Conservation (phyloP, 2,797 vertebrate species). For the Oryzias sinensis region DNA sequence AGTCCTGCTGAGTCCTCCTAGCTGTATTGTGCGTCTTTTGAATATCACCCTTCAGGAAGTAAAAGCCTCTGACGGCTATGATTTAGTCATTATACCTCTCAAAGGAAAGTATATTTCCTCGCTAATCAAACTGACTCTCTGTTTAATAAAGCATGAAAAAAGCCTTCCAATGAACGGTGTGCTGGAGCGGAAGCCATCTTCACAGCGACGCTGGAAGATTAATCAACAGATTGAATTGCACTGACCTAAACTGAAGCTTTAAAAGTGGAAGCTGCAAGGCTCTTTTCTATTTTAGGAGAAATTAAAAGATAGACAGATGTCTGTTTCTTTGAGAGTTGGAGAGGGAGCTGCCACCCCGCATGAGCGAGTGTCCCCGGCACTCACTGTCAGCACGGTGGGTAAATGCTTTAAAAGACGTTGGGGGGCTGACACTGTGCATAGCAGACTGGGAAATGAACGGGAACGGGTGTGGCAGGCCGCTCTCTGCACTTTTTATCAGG, state of each 20-base stretch:
- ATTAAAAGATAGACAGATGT: slow-evolving; percentile 23
- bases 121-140: slow-evolving; percentile 97
- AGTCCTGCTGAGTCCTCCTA: slow-evolving; percentile 19
- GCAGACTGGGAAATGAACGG: slow-evolving; percentile 49
- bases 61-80: slow-evolving; percentile 85
- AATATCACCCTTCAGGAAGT: slow-evolving; percentile 77
- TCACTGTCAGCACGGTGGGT: slow-evolving; percentile 61
- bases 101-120: slow-evolving; percentile 92
- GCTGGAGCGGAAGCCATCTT: slow-evolving; percentile 87
- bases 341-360: slow-evolving; percentile 68
- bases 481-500: slow-evolving; percentile 58
- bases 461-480: slow-evolving; percentile 65
- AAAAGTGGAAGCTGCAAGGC: slow-evolving; percentile 16
- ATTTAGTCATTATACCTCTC: slow-evolving; percentile 91
- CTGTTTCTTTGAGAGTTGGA: slow-evolving; percentile 32
- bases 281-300: slow-evolving; percentile 25
- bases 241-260: slow-evolving; percentile 51
- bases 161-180: slow-evolving; percentile 89
- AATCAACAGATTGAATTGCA: slow-evolving; percentile 88
- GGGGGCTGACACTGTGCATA: slow-evolving; percentile 48
- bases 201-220: slow-evolving; percentile 81
- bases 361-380: slow-evolving; percentile 55
- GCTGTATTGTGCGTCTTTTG: slow-evolving; percentile 70
- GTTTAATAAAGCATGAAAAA: slow-evolving; percentile 99
- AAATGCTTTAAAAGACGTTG: slow-evolving; percentile 64